Evolutionary conservation across 2,797 vertebrate species (phyloP).

Genomic region (Sebastes itinus): DNA sequence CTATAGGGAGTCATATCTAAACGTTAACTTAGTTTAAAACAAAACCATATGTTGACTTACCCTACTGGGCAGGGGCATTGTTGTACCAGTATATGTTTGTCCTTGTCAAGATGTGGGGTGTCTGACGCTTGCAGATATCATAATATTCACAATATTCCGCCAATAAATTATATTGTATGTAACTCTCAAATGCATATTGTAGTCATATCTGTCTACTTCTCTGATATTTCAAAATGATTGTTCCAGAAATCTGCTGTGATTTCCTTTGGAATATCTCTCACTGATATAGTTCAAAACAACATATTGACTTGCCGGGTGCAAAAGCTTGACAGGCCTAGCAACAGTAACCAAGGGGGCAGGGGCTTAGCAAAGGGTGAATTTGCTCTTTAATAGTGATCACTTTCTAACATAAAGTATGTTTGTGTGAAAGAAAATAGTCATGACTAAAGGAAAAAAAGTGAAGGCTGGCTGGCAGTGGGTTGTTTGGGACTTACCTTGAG

Average conservation of each 20-base stretch:
- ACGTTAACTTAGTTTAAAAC: background rate
- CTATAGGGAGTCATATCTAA: too few relatives aligned
- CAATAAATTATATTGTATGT: background rate
- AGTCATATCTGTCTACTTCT: background rate
- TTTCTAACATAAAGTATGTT: background rate
- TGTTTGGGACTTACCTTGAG: background rate
- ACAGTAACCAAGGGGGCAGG: too few relatives aligned
- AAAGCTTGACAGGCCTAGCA: too few relatives aligned
- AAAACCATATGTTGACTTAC: background rate
- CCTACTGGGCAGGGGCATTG: background rate
- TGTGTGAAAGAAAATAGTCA: background rate
- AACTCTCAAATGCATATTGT: background rate
- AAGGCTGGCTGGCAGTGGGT: background rate
- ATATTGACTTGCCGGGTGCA: too few relatives aligned
- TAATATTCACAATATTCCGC: background rate
- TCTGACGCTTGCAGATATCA: too few relatives aligned
- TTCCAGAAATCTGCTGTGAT: background rate
- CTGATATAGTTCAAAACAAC: background rate
- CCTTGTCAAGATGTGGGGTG: background rate
- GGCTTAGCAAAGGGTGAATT: background rate
- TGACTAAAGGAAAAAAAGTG: background rate
- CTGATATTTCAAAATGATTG: background rate
- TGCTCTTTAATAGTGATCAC: background rate
- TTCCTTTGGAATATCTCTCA: background rate
- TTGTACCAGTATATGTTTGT: background rate